These are phyloP conservation scores for Gallinago nigripennis DNA, from an alignment of 2,797 vertebrate species.

Conservation along the genomic window DNA sequence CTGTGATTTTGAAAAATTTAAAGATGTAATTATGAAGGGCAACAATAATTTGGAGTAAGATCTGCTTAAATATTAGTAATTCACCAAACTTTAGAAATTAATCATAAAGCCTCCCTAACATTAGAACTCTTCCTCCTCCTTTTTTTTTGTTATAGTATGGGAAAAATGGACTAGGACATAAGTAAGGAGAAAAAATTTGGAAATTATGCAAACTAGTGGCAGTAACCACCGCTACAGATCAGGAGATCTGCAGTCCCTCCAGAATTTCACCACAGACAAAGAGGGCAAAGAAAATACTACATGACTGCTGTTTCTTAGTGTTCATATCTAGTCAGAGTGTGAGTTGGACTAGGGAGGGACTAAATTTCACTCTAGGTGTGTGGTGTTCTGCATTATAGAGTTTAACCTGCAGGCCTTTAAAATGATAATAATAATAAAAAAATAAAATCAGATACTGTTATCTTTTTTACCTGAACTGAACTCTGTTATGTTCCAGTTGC, in stretches of 20 bases:
- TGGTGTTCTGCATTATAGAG: not conserved
- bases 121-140: not conserved
- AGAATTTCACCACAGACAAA: not conserved
- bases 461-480: not conserved
- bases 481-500: not conserved
- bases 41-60: not conserved
- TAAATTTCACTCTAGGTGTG: not conserved
- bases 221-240: not conserved
- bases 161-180: not conserved
- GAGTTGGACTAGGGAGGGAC: not conserved
- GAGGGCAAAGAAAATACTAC: not conserved
- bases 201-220: not conserved
- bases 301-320: not conserved
- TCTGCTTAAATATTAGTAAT: not conserved
- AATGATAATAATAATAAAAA: not conserved
- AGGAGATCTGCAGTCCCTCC: not conserved
- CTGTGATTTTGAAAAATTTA: not conserved
- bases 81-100: not conserved
- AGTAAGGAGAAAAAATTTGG: not conserved
- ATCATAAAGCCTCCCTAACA: not conserved
- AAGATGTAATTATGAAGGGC: not conserved
- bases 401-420: not conserved
- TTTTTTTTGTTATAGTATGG: not conserved
- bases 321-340: not conserved
- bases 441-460: not conserved